A percentile compares a stretch with the other conserved stretches of the same genome.
phyloP scores from a whole-genome alignment of 2,113 vertebrate genomes.

The Setophaga petechia region DNA sequence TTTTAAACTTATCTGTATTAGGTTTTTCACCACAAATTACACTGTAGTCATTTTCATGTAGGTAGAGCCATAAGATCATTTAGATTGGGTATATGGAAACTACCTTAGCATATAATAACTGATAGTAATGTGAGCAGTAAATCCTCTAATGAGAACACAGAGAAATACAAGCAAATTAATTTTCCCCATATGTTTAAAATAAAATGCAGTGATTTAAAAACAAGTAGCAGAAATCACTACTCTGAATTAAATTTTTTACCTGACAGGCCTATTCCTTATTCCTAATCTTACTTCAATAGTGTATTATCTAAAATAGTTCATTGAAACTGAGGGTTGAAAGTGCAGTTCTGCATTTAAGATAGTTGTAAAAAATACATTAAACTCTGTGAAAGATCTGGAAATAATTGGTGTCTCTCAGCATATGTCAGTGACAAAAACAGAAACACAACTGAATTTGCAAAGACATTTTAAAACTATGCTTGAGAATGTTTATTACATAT shows the following conservation, averaged over 20 bases:
- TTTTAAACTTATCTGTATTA: not conserved
- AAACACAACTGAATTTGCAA: not conserved
- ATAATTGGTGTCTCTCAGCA: not conserved
- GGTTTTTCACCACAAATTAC: not conserved
- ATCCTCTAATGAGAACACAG: not conserved
- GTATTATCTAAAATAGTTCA: not conserved
- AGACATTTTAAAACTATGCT: not conserved
- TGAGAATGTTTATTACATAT: not conserved
- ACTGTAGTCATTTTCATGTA: not conserved
- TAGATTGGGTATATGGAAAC: not conserved
- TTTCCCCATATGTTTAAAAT: not conserved
- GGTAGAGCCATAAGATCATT: not conserved
- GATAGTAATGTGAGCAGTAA: not conserved
- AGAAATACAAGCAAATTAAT: not conserved
- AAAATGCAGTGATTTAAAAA: not conserved
- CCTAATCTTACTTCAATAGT: not conserved
- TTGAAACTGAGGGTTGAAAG: not conserved
- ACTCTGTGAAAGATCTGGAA: not conserved
- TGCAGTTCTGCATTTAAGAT: not conserved
- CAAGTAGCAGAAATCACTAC: not conserved
- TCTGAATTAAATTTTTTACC: not conserved
- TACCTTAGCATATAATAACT: not conserved
- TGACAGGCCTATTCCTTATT: not conserved
- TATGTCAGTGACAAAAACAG: not conserved
- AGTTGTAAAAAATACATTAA: not conserved